Conservation (phyloP, 2,797 vertebrate species). For the Molossus molossus region DNA sequence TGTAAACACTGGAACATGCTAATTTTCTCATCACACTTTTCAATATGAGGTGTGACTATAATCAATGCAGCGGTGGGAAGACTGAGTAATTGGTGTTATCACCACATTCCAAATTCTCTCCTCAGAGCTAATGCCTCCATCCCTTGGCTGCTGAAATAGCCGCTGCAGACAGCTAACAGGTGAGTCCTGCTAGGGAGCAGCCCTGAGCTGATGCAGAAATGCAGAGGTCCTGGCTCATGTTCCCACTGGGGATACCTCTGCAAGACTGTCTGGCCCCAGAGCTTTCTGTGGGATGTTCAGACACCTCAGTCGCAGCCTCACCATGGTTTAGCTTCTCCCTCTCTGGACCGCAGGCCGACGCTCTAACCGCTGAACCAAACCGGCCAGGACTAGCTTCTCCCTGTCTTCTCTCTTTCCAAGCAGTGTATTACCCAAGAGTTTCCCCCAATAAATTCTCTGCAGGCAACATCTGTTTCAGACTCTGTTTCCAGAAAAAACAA, state of each 20-base stretch:
- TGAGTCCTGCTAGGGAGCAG: accelerated
- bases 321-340: neutral
- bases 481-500: constrained; percentile 62
- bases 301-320: neutral
- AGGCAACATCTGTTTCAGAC: neutral
- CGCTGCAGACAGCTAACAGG: neutral
- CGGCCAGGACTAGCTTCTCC: too few species aligned
- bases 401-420: neutral
- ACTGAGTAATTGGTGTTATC: neutral
- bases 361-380: too few species aligned
- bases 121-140: neutral
- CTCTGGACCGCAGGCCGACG: too few species aligned
- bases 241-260: neutral
- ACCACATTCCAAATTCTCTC: neutral
- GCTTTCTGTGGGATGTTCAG: neutral
- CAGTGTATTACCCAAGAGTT: neutral
- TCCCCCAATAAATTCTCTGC: neutral
- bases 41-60: neutral
- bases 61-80: neutral
- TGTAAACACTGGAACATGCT: neutral
- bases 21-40: neutral
- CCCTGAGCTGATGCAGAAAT: neutral
- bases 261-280: neutral
- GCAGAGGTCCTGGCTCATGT: too few species aligned
- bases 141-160: neutral